A percentile compares a stretch with the other conserved stretches of the same genome.
phyloP scores from a whole-genome alignment of 2,797 vertebrate genomes.

The Chiloscyllium punctatum region DNA sequence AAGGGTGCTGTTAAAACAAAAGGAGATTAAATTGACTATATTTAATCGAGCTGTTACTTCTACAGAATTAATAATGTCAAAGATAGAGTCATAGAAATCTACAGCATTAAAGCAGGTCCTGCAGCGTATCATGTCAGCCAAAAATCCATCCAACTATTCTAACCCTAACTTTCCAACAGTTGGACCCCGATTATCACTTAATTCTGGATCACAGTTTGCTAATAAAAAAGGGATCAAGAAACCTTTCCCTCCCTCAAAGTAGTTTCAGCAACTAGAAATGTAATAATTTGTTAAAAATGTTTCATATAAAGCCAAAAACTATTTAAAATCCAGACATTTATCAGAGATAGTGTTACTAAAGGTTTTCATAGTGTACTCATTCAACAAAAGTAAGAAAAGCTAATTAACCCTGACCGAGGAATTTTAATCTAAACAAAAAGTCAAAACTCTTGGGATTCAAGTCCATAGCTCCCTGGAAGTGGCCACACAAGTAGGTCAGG shows the following conservation, averaged over 20 bases:
- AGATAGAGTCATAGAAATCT: too few species aligned
- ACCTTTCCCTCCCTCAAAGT: background rate
- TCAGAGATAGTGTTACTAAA: background rate
- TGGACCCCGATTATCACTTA: background rate
- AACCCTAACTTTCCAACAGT: too few species aligned
- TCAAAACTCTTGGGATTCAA: too few species aligned
- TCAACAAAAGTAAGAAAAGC: background rate
- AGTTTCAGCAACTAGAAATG: background rate
- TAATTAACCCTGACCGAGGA: background rate
- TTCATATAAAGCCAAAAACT: background rate
- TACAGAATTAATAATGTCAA: too few species aligned
- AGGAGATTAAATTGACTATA: background rate
- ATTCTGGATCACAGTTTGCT: background rate
- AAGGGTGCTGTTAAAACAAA: conserved; percentile 68
- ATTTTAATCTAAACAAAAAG: background rate
- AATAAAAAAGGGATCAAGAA: too few species aligned
- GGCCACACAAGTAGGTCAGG: too few species aligned
- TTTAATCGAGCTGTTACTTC: background rate
- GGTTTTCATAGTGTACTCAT: background rate
- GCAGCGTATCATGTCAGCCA: too few species aligned
- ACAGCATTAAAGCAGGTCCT: too few species aligned
- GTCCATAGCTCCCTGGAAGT: too few species aligned
- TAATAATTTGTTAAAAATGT: background rate
- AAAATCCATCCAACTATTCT: too few species aligned
- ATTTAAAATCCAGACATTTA: background rate